These are phyloP conservation scores for Larimichthys crocea DNA, from an alignment of 2,113 vertebrate species.

Conservation along the genomic window DNA sequence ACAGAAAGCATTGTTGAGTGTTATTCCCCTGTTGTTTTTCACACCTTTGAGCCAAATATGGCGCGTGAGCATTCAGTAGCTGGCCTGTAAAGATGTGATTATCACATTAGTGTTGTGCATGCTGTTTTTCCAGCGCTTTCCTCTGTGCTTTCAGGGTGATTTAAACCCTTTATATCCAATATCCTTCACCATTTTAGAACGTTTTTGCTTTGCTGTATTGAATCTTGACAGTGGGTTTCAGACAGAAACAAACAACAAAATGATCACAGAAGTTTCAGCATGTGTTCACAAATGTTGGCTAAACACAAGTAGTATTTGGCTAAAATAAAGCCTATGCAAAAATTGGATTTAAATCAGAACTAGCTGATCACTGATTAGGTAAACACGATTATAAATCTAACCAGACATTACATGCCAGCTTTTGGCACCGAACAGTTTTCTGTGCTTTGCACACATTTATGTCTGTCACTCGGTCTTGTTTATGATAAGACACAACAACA, in stretches of 20 bases:
- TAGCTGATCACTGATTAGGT: not conserved
- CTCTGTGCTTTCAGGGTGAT: slow-evolving; percentile 2
- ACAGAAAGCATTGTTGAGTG: not conserved
- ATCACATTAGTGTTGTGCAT: slow-evolving; percentile 28
- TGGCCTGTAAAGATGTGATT: slow-evolving; percentile 42
- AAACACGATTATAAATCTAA: not conserved
- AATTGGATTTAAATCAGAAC: too few species aligned
- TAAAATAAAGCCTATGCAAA: too few species aligned
- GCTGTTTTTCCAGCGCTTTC: slow-evolving; percentile 24
- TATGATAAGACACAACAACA: not conserved
- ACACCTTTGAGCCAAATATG: slow-evolving; percentile 60
- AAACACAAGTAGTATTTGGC: too few species aligned
- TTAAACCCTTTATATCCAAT: not conserved
- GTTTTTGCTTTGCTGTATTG: not conserved
- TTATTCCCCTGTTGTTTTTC: slow-evolving; percentile 40
- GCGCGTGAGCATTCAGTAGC: slow-evolving; percentile 43
- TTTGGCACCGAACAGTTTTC: not conserved
- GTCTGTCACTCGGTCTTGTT: not conserved
- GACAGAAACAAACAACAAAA: not conserved
- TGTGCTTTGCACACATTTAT: not conserved
- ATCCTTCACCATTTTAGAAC: not conserved
- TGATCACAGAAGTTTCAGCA: not conserved
- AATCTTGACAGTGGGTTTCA: not conserved
- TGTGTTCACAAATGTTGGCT: too few species aligned
- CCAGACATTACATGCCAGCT: not conserved